These are phyloP conservation scores for Empidonax traillii DNA, from an alignment of 2,113 vertebrate species.

Conservation along the genomic window DNA sequence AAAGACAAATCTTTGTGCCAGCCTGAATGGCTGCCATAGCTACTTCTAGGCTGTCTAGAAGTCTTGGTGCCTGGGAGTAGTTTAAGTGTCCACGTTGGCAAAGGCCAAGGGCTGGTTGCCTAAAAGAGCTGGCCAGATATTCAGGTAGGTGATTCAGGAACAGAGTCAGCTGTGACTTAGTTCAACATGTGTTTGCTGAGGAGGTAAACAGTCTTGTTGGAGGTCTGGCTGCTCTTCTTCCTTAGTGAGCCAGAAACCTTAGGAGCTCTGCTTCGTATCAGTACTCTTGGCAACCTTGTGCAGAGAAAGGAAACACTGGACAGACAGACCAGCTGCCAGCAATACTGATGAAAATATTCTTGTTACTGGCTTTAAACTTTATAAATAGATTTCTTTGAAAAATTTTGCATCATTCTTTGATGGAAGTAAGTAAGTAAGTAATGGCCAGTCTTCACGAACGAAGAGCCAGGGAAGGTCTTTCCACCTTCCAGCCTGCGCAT, in stretches of 20 bases:
- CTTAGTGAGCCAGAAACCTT: background rate
- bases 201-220: background rate
- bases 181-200: background rate
- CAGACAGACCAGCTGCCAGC: background rate
- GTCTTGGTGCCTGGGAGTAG: background rate
- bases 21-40: background rate
- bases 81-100: fast-evolving
- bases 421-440: no score
- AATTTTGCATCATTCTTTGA: background rate
- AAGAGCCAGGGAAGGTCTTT: no score
- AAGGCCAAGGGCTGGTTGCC: background rate
- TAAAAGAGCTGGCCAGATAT: background rate
- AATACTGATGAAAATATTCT: background rate
- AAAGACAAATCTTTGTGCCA: background rate
- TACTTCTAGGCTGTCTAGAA: background rate
- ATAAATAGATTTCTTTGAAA: background rate
- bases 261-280: background rate
- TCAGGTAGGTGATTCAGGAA: background rate
- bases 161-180: background rate
- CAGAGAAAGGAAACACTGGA: background rate
- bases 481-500: no score
- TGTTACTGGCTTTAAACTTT: background rate
- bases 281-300: background rate
- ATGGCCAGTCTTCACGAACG: no score
- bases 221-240: background rate